Evolutionary conservation across 2,797 vertebrate genomes (phyloP), one percentile per base, ranked within the genome.

Genomic region (Hyperoplus immaculatus): DNA sequence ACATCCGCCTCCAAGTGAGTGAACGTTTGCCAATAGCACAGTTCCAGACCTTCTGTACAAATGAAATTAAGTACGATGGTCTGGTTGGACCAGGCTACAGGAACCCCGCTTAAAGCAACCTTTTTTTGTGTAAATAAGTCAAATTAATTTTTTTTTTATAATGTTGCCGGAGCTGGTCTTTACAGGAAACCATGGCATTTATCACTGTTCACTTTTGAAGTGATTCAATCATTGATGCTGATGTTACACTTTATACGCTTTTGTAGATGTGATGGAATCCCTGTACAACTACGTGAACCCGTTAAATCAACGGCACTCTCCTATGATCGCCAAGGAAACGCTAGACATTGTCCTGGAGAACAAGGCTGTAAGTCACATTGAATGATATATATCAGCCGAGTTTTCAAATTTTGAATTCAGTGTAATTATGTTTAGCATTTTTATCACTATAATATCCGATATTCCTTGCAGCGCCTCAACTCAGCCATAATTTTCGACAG

Each of bases 401-500:
- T 59, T 70, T 78, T 64, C 4, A 6, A 4, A 58, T 46, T 11
- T 66, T 29, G 0, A 61, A 38, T 13, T 65, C 3, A 8, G 38
- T 49, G 5, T 51, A 41, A 6, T 50, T 12, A 9, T 42, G 6
- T 51, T 41, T 45, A 47, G 11, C 46, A 10, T 69, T 49, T 50
- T n/a, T 39, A 45, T 49, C 42, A 49, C 72, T 16, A 18, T 45
- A 8, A 18, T 49, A 3, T 51, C 41, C 3, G 72, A 6, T 8
- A 1, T 71, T 58, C 0, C 64, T 58, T 86, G 39, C 84, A 94
- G 93, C 96, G 97, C 58, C 94, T 99, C 68, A 99, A 99, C 93
- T 99, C 98, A 4, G 95, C 97, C 61, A 99, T 99, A 68, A 99
- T 99, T 92, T 98, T 95, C 0, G 97, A 99, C 86, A 91, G 98